Evolutionary conservation across 2,113 vertebrate species (phyloP).

Genomic region (Mus spicilegus): DNA sequence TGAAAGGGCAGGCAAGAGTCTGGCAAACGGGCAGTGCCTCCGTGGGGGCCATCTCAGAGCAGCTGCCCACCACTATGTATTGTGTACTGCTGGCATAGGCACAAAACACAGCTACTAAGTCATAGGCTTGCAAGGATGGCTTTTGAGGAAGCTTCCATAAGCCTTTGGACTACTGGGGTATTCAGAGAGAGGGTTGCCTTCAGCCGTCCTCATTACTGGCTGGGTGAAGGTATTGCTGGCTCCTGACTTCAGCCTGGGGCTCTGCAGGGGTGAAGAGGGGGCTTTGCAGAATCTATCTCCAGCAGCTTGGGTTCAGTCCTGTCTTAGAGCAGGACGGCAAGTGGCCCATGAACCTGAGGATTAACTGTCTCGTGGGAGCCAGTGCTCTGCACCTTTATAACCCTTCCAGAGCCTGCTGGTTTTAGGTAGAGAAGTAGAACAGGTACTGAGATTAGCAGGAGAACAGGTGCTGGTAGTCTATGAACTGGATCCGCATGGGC

Average conservation of each 20-base stretch:
- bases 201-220: background rate
- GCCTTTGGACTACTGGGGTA: background rate
- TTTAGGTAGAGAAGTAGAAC: background rate
- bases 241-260: background rate
- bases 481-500: background rate
- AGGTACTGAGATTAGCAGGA: background rate
- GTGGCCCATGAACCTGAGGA: background rate
- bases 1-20: background rate
- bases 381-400: background rate
- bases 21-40: slow-evolving; percentile 12
- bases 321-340: background rate
- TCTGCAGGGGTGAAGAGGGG: background rate
- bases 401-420: background rate
- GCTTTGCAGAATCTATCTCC: background rate
- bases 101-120: background rate
- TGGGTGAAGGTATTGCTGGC: background rate
- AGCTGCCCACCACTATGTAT: background rate
- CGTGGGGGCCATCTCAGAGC: background rate
- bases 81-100: background rate
- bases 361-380: background rate
- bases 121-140: background rate
- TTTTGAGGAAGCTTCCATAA: background rate
- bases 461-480: background rate
- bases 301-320: background rate
- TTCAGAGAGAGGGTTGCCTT: background rate